Evolutionary conservation across 2,113 vertebrate genomes (phyloP).

Genomic region (Bubo scandiacus): DNA sequence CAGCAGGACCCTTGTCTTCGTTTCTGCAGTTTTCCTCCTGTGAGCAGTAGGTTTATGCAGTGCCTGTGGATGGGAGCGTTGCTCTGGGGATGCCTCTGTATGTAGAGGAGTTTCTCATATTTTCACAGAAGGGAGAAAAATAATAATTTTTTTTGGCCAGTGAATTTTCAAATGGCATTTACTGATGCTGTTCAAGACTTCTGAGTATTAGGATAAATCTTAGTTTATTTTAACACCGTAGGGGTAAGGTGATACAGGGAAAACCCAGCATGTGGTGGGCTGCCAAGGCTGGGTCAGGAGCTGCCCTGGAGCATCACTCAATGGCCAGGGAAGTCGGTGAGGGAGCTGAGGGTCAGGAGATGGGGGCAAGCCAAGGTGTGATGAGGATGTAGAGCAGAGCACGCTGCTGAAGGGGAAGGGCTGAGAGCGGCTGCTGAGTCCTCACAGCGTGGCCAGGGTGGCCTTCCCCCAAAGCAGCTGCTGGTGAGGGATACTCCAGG

Average conservation of each 20-base stretch:
- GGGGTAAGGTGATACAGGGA: background rate
- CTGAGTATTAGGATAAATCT: background rate
- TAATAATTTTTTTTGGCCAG: background rate
- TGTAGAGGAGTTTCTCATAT: background rate
- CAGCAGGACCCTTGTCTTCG: background rate
- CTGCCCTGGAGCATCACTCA: background rate
- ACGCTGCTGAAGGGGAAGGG: too few relatives aligned
- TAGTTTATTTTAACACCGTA: background rate
- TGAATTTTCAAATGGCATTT: background rate
- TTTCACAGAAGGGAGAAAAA: background rate
- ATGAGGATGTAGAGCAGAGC: background rate
- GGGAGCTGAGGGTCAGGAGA: background rate
- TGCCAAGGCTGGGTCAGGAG: background rate
- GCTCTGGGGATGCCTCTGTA: too few relatives aligned
- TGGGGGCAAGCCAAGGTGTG: background rate
- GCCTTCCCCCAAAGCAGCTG: background rate
- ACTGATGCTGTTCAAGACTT: background rate
- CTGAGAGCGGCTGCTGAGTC: background rate
- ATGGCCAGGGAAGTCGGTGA: accelerated
- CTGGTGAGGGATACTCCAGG: background rate
- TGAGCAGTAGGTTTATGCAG: background rate
- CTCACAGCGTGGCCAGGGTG: accelerated
- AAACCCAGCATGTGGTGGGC: background rate
- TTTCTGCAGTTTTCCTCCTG: background rate
- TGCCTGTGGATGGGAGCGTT: accelerated